Percentiles rank a stretch among this genome's conserved stretches.
Conservation (phyloP, 2,797 vertebrate species). For the Emydoidea blandingii region DNA sequence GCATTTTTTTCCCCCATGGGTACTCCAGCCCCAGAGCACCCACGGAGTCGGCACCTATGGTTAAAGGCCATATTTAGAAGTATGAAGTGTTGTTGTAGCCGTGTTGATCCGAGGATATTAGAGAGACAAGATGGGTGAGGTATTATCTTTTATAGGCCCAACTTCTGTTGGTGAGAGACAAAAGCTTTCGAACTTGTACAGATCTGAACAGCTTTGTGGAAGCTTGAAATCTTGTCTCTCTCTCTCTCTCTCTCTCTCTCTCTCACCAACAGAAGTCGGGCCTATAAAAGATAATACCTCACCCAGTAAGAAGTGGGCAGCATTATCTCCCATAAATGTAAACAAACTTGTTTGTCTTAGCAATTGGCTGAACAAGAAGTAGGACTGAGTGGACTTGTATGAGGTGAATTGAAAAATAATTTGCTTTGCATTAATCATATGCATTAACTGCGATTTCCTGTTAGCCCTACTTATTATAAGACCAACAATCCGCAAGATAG, state of each 20-base stretch:
- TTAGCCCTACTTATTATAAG: background rate
- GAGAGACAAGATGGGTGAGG: background rate
- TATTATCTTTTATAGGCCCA: background rate
- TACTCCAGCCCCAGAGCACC: too few species aligned
- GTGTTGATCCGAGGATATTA: background rate
- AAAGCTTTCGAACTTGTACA: background rate
- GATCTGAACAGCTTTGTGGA: too few species aligned
- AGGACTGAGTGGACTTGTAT: too few species aligned
- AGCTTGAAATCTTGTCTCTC: background rate
- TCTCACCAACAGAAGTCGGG: background rate
- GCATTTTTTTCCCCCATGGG: too few species aligned
- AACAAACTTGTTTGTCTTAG: too few species aligned
- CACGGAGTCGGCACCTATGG: too few species aligned
- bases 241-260: background rate
- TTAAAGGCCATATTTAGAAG: background rate
- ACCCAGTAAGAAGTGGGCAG: background rate
- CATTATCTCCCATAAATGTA: too few species aligned
- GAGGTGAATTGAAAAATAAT: too few species aligned
- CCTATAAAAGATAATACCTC: background rate
- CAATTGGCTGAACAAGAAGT: too few species aligned
- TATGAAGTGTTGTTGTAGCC: background rate
- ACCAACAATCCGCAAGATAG: background rate
- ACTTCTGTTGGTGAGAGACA: background rate
- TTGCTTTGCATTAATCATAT: too few species aligned
- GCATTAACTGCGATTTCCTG: too few species aligned